Percentiles rank a stretch among this genome's conserved stretches.
Evolutionary conservation across 2,113 vertebrate genomes (phyloP).

Genomic region (Ictalurus furcatus): DNA sequence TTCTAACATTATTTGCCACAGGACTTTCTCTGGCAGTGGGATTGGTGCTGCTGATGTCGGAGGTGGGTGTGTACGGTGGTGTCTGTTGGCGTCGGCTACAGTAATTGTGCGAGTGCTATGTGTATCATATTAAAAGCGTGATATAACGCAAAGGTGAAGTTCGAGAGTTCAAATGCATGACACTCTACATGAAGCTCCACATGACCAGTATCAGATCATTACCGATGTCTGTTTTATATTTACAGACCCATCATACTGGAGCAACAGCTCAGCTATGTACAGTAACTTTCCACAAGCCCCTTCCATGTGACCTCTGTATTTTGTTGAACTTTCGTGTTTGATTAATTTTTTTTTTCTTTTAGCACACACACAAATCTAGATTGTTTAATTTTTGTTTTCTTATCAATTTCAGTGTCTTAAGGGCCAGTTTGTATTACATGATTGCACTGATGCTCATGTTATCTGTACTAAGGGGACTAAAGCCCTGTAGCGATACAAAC

Average conservation of each 20-base stretch:
- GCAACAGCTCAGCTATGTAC: background rate
- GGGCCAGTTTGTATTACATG: background rate
- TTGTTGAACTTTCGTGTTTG: background rate
- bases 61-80: background rate
- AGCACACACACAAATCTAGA: background rate
- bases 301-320: background rate
- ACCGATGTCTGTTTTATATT: background rate
- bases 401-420: background rate
- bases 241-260: background rate
- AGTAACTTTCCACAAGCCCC: background rate
- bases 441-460: background rate
- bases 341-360: background rate
- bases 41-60: background rate
- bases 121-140: background rate
- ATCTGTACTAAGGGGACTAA: background rate
- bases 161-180: background rate
- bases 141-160: background rate
- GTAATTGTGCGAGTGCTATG: background rate
- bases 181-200: background rate
- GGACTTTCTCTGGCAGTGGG: background rate
- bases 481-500: background rate
- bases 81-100: no score
- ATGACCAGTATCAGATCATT: background rate
- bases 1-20: background rate
- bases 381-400: background rate